These are phyloP conservation scores for Beroe forskalii DNA, from an alignment of 37 sponge, comb jelly and placozoan genomes.

Conservation along the genomic window DNA sequence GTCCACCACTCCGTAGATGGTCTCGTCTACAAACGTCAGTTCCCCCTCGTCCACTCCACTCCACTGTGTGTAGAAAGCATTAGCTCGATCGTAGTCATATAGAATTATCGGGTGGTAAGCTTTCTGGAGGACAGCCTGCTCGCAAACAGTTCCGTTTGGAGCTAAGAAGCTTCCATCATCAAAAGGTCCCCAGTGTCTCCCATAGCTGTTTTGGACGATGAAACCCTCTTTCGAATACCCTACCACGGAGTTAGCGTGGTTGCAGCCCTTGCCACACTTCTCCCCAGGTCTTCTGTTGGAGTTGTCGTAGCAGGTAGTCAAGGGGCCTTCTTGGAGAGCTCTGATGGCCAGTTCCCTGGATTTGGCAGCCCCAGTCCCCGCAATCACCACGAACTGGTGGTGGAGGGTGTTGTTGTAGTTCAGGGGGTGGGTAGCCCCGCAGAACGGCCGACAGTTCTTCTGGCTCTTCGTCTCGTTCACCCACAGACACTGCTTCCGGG, in stretches of 20 bases:
- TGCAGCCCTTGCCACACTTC: slow-evolving; percentile 3
- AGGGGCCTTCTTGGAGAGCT: too few species aligned
- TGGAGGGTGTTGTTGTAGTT: neutral
- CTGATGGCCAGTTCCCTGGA: neutral
- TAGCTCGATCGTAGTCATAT: too few species aligned
- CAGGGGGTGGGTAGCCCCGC: neutral
- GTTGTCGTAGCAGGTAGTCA: too few species aligned
- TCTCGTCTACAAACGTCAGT: neutral
- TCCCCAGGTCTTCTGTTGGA: too few species aligned
- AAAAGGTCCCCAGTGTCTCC: neutral
- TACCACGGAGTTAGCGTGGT: neutral
- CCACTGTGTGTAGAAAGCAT: too few species aligned
- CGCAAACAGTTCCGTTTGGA: neutral
- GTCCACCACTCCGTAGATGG: too few species aligned
- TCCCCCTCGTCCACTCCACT: neutral
- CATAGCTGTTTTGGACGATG: neutral
- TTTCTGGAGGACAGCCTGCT: neutral
- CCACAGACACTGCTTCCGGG: neutral
- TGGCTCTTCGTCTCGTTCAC: neutral
- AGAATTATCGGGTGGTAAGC: neutral
- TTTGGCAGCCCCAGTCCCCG: neutral
- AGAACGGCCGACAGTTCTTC: neutral
- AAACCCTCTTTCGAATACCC: neutral
- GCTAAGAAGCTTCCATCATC: neutral
- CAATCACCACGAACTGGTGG: slow-evolving; percentile 17